Evolutionary conservation across 2,113 vertebrate genomes (phyloP).

Genomic region (Podilymbus podiceps): DNA sequence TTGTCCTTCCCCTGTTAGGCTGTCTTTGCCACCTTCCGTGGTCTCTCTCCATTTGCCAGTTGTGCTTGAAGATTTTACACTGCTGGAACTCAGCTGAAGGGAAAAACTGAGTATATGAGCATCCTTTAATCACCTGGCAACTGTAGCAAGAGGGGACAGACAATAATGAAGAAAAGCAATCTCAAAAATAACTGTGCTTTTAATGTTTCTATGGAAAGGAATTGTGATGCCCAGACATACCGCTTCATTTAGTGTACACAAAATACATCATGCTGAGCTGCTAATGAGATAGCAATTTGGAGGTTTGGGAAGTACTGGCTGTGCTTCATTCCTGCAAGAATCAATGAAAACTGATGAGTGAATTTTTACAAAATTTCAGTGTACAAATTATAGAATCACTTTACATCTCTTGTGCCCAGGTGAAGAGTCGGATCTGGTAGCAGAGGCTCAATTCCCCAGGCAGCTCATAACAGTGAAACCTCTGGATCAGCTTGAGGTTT

Average conservation of each 20-base stretch:
- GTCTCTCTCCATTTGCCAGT: background rate
- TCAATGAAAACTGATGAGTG: background rate
- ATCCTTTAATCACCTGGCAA: background rate
- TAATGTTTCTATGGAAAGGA: background rate
- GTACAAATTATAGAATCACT: background rate
- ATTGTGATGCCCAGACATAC: background rate
- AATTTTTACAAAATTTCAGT: background rate
- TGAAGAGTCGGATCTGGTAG: background rate
- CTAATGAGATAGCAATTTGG: constrained; percentile 37
- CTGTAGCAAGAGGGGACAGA: background rate
- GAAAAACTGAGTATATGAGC: background rate
- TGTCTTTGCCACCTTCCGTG: background rate
- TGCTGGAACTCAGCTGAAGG: background rate
- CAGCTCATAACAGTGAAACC: fast-evolving
- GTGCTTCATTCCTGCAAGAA: background rate
- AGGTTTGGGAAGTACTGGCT: background rate
- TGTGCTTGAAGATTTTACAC: background rate
- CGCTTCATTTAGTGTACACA: background rate
- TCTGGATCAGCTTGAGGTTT: background rate
- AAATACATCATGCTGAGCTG: background rate
- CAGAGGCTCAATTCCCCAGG: fast-evolving
- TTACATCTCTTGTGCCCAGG: background rate
- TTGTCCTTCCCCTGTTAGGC: background rate
- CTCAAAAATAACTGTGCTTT: background rate
- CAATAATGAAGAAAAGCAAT: background rate